Conservation (phyloP, 2,888 invertebrate species). For the Lysandra bellargus region DNA sequence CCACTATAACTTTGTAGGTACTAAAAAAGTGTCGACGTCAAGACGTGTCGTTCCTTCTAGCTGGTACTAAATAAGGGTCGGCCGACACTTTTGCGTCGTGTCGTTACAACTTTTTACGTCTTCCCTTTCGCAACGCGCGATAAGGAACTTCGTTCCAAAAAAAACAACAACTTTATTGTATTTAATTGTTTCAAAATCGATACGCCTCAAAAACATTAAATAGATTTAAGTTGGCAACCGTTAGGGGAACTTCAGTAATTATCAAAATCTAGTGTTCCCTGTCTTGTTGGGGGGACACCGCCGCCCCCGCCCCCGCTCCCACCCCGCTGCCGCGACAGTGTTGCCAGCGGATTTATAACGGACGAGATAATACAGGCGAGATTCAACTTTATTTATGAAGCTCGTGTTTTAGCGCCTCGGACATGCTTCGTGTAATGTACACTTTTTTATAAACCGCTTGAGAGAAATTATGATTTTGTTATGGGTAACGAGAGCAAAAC, state of each 20-base stretch:
- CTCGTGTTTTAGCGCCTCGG: slow-evolving; percentile 11
- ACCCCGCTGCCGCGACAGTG: not conserved
- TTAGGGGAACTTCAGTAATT: slow-evolving; percentile 20
- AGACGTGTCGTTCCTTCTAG: no score
- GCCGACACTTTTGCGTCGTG: no score
- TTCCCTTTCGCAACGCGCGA: no score
- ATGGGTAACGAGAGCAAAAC: no score
- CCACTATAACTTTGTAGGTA: no score
- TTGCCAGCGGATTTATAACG: slow-evolving; percentile 18
- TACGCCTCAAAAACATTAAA: not conserved
- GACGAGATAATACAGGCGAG: slow-evolving; percentile 18
- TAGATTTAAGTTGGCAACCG: not conserved
- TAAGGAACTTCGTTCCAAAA: no score
- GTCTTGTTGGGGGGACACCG: not conserved
- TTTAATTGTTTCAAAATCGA: not conserved
- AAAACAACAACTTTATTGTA: no score
- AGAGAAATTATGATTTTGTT: not conserved
- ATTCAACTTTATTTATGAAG: slow-evolving; percentile 7
- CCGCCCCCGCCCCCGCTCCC: not conserved
- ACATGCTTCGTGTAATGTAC: not conserved
- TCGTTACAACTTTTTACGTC: no score
- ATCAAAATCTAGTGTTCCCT: slow-evolving; percentile 10
- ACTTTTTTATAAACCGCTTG: not conserved
- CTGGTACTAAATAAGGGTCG: no score
- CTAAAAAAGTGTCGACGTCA: no score